phyloP scores from a whole-genome alignment of 2,888 invertebrate species.

The Vannuccia rotundouncinata region DNA sequence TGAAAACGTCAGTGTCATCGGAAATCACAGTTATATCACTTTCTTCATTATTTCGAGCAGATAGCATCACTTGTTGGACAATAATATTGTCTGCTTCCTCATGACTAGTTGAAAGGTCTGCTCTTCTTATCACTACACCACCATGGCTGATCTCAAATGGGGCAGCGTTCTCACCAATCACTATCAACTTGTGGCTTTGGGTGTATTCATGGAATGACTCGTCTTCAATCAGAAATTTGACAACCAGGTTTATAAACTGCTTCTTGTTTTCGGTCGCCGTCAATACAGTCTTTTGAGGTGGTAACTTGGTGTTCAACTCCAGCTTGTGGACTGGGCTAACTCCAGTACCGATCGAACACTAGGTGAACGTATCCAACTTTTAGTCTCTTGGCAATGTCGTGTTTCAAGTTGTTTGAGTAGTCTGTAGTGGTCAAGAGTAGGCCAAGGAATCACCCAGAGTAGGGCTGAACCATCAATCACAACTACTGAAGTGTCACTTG shows the following conservation, averaged over 20 bases:
- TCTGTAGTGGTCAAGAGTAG: neutral
- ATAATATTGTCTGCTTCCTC: constrained; percentile 29
- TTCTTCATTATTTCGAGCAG: constrained; percentile 1
- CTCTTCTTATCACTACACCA: constrained; percentile 4
- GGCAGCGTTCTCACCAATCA: constrained; percentile 1
- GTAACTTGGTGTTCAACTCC: constrained; percentile 24
- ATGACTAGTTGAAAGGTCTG: constrained; percentile 23
- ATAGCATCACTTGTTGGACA: constrained; percentile 17
- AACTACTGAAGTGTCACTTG: constrained; percentile 16
- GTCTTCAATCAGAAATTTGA: constrained; percentile 27
- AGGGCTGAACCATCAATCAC: constrained; percentile 28
- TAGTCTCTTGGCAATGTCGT: constrained; percentile 1
- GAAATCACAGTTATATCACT: constrained; percentile 28
- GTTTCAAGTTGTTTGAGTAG: constrained; percentile 27
- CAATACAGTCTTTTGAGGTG: constrained; percentile 21
- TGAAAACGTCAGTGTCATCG: constrained; percentile 29
- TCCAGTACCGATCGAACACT: constrained; percentile 30
- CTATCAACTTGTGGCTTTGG: constrained; percentile 27
- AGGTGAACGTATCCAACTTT: constrained; percentile 21
- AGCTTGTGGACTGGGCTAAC: constrained; percentile 29
- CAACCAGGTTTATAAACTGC: constrained; percentile 12
- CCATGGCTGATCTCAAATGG: constrained; percentile 25
- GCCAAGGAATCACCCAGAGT: constrained; percentile 29
- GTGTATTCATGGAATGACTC: constrained; percentile 18
- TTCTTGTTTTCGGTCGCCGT: constrained; percentile 32